These are phyloP conservation scores for Macaria notata DNA, from an alignment of 2,888 invertebrate species.

Conservation along the genomic window DNA sequence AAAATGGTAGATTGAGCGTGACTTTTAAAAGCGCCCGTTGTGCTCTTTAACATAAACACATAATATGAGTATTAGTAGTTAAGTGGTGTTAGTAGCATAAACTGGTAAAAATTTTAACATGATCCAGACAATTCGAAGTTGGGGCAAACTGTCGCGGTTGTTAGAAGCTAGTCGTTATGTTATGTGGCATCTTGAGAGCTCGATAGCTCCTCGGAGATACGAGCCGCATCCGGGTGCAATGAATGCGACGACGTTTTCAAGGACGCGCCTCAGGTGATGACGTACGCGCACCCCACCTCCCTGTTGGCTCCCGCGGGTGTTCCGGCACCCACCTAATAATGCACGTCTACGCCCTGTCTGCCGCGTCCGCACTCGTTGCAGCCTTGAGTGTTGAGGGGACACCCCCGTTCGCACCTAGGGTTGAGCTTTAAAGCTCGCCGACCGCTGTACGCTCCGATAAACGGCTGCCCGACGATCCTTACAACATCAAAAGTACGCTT, in stretches of 20 bases:
- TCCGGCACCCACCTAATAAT: conserved; percentile 82
- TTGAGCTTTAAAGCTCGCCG: conserved; percentile 23
- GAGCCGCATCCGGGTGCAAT: conserved; percentile 80
- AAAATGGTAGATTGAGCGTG: no score
- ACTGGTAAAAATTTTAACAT: no score
- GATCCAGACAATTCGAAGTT: no score
- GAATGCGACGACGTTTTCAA: conserved; percentile 81
- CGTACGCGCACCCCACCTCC: conserved; percentile 74
- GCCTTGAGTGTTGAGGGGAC: conserved; percentile 71
- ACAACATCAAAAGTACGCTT: conserved; percentile 10
- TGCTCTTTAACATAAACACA: no score
- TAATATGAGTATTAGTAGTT: no score
- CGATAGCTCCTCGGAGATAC: conserved; percentile 67
- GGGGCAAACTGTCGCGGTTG: no score
- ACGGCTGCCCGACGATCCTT: conserved; percentile 3
- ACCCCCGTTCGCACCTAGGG: conserved; percentile 41
- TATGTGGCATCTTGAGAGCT: conserved; percentile 60
- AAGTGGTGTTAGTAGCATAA: no score
- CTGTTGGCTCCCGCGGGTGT: conserved; percentile 69
- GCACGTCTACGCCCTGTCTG: conserved; percentile 82
- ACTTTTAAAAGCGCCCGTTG: no score
- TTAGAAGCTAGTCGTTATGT: no score
- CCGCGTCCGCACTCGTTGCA: conserved; percentile 78
- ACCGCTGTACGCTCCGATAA: conserved; percentile 10
- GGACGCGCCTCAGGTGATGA: conserved; percentile 82